Conservation (phyloP, 2,113 vertebrate species). For the Colius striatus region DNA sequence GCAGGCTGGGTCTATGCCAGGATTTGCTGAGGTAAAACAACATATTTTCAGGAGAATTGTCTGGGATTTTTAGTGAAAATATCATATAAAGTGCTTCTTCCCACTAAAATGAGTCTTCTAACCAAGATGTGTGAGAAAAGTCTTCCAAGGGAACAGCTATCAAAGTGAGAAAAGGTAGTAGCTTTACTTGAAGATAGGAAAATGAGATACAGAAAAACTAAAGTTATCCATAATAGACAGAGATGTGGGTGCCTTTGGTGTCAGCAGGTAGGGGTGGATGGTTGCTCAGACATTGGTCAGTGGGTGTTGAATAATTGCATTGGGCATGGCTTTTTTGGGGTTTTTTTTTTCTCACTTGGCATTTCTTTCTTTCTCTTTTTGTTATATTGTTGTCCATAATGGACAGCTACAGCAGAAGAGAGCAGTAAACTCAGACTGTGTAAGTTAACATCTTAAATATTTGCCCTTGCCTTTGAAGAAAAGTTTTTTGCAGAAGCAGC, state of each 20-base stretch:
- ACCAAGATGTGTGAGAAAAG: neutral
- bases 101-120: neutral
- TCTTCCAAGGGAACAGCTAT: neutral
- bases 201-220: neutral
- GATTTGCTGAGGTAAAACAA: neutral
- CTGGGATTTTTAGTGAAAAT: neutral
- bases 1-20: neutral
- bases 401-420: neutral
- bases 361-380: too few species aligned
- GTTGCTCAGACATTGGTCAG: too few species aligned
- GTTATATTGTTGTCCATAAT: neutral
- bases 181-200: neutral
- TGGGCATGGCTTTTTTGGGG: too few species aligned
- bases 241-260: too few species aligned
- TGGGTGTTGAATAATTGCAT: too few species aligned
- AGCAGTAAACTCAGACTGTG: neutral
- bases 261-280: too few species aligned
- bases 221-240: neutral
- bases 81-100: neutral
- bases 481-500: neutral
- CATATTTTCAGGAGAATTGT: neutral
- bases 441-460: neutral
- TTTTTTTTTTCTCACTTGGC: too few species aligned
- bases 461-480: neutral
- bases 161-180: neutral